Percentiles rank a stretch among this genome's conserved stretches.
Evolutionary conservation across 2,888 invertebrate genomes (phyloP).

Genomic region (Tuberolachnus salignus): DNA sequence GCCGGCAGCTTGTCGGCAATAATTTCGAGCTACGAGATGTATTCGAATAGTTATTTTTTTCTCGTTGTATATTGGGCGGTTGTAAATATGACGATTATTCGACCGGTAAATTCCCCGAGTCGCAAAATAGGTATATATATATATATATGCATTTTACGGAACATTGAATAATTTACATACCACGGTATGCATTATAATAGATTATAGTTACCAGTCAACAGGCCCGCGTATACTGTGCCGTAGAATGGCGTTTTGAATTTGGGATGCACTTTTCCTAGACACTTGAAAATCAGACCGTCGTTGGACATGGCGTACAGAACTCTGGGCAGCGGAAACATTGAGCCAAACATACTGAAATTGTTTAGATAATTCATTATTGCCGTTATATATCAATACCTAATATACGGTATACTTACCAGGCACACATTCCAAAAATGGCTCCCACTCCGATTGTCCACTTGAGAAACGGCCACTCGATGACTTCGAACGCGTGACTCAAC

Average conservation of each 20-base stretch:
- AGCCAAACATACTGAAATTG: slow-evolving; percentile 74
- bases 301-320: slow-evolving; percentile 87
- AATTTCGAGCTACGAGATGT: too few species aligned
- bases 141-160: too few species aligned
- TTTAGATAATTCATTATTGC: background rate
- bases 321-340: slow-evolving; percentile 81
- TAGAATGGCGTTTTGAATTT: slow-evolving; percentile 76
- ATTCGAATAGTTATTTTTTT: too few species aligned
- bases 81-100: too few species aligned
- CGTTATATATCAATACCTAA: background rate
- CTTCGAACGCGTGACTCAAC: slow-evolving; percentile 65
- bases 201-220: slow-evolving; percentile 69
- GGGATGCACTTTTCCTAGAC: slow-evolving; percentile 73
- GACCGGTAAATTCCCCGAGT: too few species aligned
- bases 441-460: slow-evolving; percentile 67
- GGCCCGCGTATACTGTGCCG: slow-evolving; percentile 75
- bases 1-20: too few species aligned
- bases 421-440: slow-evolving; percentile 67
- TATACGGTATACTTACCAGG: slow-evolving; percentile 62
- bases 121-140: too few species aligned
- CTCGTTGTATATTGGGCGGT: too few species aligned
- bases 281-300: slow-evolving; percentile 79
- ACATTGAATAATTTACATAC: background rate
- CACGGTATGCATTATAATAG: background rate
- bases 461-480: slow-evolving; percentile 64